A percentile compares a stretch with the other conserved stretches of the same genome.
phyloP scores from a whole-genome alignment of 2,797 vertebrate genomes.

The Cottoperca gobio region DNA sequence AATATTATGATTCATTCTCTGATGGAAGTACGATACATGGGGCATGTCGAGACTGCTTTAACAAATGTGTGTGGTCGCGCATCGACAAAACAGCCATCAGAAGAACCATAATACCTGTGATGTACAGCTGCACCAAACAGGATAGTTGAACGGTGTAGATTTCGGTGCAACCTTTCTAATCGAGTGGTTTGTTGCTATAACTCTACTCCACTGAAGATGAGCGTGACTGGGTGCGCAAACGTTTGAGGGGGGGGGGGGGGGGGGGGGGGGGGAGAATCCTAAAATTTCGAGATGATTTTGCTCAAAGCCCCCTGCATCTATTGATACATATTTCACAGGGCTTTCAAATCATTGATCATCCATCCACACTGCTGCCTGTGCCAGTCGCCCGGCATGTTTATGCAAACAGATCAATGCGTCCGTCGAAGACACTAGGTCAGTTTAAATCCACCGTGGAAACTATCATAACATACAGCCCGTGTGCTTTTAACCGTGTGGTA shows the following conservation, averaged over 20 bases:
- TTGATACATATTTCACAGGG: constrained; percentile 47
- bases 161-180: constrained; percentile 54
- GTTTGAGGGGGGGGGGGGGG: background rate
- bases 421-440: constrained; percentile 43
- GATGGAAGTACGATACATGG: constrained; percentile 20
- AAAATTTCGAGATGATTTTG: constrained; percentile 13
- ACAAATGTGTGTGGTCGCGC: constrained; percentile 25
- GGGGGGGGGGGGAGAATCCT: background rate
- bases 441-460: constrained; percentile 27
- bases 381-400: constrained; percentile 71
- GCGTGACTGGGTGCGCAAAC: constrained; percentile 21
- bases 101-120: constrained; percentile 81
- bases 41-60: constrained; percentile 26
- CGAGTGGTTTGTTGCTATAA: constrained; percentile 46
- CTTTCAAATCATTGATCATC: constrained; percentile 44
- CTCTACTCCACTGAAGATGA: constrained; percentile 15
- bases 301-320: constrained; percentile 36
- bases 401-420: constrained; percentile 80
- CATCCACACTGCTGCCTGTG: constrained; percentile 75
- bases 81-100: constrained; percentile 56
- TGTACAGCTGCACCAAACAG: constrained; percentile 75
- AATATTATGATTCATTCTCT: constrained; percentile 22
- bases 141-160: constrained; percentile 42
- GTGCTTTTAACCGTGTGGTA: constrained; percentile 42
- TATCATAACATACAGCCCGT: constrained; percentile 32